Evolutionary conservation across 2,797 vertebrate species (phyloP), one percentile per base, ranked within the genome.

Genomic region (Zalophus californianus): DNA sequence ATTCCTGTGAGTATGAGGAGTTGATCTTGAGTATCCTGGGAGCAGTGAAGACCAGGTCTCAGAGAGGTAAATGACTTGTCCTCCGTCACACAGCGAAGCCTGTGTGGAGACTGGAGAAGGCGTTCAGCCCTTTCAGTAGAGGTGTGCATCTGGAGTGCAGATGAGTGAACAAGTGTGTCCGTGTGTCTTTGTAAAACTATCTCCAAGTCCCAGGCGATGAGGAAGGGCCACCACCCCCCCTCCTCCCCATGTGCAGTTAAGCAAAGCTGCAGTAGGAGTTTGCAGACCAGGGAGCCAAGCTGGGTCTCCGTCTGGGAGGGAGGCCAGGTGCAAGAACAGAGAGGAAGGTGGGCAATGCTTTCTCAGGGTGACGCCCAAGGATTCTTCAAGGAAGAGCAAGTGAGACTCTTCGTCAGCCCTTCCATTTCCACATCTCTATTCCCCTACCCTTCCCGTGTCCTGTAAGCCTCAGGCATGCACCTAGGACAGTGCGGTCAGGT

Each of bases 1-100:
- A 0, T 85, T 78, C 72, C 78, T 70, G 0, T 11, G 18, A 50
- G 50, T 16, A 21, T n/a, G 27, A 32, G 68, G 50, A 86, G 15
- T 23, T 27, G 35, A 86, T 64, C 82, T 62, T 56, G 14, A 52
- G 48, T 60, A 18, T 54, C 86, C 86, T 84, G 11, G 54, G 79
- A 91, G 54, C 79, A n/a, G 0, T 48, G 66, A 66, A 70, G 44
- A 68, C n/a, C 58, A n/a, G 18, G 52, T 54, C 48, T 92, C 35
- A 25, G 90, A 68, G 72, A 90, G 62, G 14, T 23, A 35, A 13
- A 48, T 41, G 25, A 58, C 23, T 75, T 4, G 2, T 32, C 56
- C 66, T 94, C 25, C 1, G 7, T 50, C 94, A 90, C 83, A 68
- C 62, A 93, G 72, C 91, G 85, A 89, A 90, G 50, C 7, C 58